Base-by-base conservation (phyloP, 2,113 vertebrate species). In the Lagopus muta region DNA sequence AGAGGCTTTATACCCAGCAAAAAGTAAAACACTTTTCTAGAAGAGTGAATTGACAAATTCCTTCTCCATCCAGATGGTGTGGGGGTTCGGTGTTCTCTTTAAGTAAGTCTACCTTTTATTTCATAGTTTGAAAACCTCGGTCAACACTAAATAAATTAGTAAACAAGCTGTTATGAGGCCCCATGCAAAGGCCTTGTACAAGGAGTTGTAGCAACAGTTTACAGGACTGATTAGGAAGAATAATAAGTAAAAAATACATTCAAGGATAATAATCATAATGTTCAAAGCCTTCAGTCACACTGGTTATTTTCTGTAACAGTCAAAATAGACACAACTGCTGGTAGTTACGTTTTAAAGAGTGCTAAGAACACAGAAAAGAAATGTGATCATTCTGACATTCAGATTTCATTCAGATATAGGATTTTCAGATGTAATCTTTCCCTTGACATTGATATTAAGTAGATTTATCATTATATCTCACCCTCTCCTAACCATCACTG, bases 1-100 rank as follows among this genome's bases (percentile, higher is more conserved):
- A 81, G 30, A 74, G 34, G 15, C 36, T 52, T 40, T 40, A 77
- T 30, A 27, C 34, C 5, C n/a, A 64, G 10, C 2, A 80, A 94
- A 91, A 89, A 47, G 64, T 5, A 87, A 82, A 94, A 11, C 24
- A 64, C 50, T 10, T 5, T 45, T 93, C 73, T 62, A 71, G 47
- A 78, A 78, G 48, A 18, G 30, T 60, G 77, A 90, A 69, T 34
- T 3, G 1, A 74, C 21, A 83, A 95, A 86, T 86, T 87, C 47
- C n/a, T 2, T 24, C 76, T 83, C 71, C 4, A 1, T 83, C 55
- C 95, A 96, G 92, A 94, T 92, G 90, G 96, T 92, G 52, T 92
- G 92, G 80, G 55, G 86, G 96, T 50, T 92, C 81, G 28, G 40
- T 13, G n/a, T 90, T 88, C 79, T 83, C 64, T 93, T 90, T 60